Base-by-base conservation (phyloP, 2,797 vertebrate genomes). In the Fundulus diaphanus region DNA sequence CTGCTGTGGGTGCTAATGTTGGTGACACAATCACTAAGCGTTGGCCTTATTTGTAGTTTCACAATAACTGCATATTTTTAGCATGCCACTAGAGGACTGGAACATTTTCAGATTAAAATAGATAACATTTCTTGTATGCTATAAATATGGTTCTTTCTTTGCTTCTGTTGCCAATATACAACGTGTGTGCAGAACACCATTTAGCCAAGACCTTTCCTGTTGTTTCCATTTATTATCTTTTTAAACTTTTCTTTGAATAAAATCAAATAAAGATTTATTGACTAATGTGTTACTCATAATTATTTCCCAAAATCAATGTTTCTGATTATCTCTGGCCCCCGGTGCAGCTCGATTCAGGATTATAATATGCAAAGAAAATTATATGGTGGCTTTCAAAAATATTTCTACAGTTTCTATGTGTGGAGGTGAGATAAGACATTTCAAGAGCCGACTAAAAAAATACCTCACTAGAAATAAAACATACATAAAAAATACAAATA, bases 1-100 rank as follows among this genome's bases (percentile, higher is more conserved):
- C 79, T 81, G 76, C 76, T 82, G 77, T 84, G 74, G 57, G 35
- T 49, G 68, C 40, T 70, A 33, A 40, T 29, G 73, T 61, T 37
- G 65, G 22, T 74, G 68, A 77, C 9, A 49, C 49, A 77, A 70
- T 68, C 40, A 68, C 56, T 66, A 44, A 74, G 68, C 52, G 37
- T 52, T 59, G 57, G 13, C 42, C 22, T 65, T 13, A 73, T 75
- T 70, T 46, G 13, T 56, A 65, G 12, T 56, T 13, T 57, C 18
- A 77, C 46, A 5, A 68, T 44, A 31, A 68, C 42, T 0, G 7
- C 5, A 13, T 15, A 40, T 63, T 31, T 48, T 44, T 44, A 16
- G 68, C 15, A 20, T n/a, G n/a, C 51, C 20, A 44, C 16, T 69
- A 52, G 46, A 29, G 18, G 13, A 44, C 35, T 0, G 29, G 35